Evolutionary conservation across 1,140 invertebrate genomes (phyloP).

Genomic region (Drosophila seguyi): DNA sequence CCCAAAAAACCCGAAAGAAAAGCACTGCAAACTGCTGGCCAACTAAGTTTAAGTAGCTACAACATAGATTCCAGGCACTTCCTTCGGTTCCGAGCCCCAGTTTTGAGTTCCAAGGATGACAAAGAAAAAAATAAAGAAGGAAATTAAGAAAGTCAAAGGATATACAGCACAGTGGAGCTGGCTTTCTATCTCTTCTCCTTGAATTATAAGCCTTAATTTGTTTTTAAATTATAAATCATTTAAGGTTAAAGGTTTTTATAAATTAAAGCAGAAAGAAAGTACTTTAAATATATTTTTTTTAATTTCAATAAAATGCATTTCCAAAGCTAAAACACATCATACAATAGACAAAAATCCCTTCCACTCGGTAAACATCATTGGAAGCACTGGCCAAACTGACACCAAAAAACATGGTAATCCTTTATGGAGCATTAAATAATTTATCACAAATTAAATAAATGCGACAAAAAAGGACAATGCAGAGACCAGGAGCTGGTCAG

Average conservation of each 20-base stretch:
- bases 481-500: neutral
- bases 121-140: neutral
- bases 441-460: constrained; percentile 42
- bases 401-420: constrained; percentile 6
- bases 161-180: neutral
- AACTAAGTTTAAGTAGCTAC: constrained; percentile 62
- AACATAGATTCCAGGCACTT: constrained; percentile 52
- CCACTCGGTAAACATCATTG: neutral
- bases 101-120: neutral
- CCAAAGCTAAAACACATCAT: neutral
- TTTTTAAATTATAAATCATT: neutral
- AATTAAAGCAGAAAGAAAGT: neutral
- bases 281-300: neutral
- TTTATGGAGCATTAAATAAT: constrained; percentile 26
- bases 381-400: neutral
- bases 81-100: constrained; percentile 21
- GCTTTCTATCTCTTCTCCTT: neutral
- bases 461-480: constrained; percentile 1
- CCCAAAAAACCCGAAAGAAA: constrained; percentile 12
- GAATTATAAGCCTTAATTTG: neutral
- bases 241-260: neutral
- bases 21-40: constrained; percentile 40
- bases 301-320: neutral
- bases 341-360: neutral
- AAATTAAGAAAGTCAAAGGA: neutral